Conservation (phyloP, 2,888 invertebrate genomes). For the Caenorhabditis japonica region DNA sequence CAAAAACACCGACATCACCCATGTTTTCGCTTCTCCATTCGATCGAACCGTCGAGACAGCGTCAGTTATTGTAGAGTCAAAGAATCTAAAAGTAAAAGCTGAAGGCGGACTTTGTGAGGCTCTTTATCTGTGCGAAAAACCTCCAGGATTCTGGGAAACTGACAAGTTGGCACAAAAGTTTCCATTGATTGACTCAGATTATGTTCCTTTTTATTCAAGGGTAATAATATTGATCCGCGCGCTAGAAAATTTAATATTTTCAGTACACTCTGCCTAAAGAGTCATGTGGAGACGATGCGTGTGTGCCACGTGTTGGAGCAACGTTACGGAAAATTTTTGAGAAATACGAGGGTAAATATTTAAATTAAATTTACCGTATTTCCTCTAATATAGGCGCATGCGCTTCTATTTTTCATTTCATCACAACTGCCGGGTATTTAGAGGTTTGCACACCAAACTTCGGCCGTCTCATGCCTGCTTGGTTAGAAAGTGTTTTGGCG, state of each 20-base stretch:
- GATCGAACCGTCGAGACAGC: constrained; percentile 75
- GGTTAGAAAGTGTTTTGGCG: too few species aligned
- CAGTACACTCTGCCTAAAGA: constrained; percentile 65
- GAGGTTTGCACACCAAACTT: too few species aligned
- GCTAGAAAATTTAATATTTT: constrained; percentile 9
- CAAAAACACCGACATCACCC: constrained; percentile 63
- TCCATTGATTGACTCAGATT: constrained; percentile 63
- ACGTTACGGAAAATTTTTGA: constrained; percentile 66
- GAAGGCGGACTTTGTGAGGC: constrained; percentile 74
- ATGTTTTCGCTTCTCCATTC: constrained; percentile 73
- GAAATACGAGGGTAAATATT: constrained; percentile 54
- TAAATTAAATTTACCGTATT: neutral
- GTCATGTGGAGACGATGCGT: constrained; percentile 73
- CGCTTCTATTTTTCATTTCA: too few species aligned
- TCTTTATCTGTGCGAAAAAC: constrained; percentile 72
- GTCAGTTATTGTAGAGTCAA: constrained; percentile 58
- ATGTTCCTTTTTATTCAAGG: constrained; percentile 68
- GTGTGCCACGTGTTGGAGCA: constrained; percentile 64
- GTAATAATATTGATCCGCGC: constrained; percentile 19
- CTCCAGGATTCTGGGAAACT: constrained; percentile 65
- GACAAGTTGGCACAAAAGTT: constrained; percentile 69
- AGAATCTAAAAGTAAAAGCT: constrained; percentile 68
- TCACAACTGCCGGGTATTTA: too few species aligned
- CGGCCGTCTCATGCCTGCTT: too few species aligned
- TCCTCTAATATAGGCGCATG: too few species aligned